phyloP scores from a whole-genome alignment of 2,797 vertebrate species.

The Sebastes flavidus region DNA sequence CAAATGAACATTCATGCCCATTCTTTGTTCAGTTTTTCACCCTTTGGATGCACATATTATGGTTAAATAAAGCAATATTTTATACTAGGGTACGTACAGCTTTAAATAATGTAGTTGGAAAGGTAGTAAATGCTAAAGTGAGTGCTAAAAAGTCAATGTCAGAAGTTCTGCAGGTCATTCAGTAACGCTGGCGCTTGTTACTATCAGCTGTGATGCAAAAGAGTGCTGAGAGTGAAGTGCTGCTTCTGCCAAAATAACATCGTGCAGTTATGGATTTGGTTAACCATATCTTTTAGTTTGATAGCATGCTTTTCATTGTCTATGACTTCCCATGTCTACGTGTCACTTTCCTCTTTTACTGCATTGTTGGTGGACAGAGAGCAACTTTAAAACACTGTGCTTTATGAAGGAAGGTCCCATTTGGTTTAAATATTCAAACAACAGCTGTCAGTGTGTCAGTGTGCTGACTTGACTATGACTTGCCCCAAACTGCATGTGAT shows the following conservation, averaged over 20 bases:
- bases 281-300: constrained; percentile 42
- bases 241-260: constrained; percentile 18
- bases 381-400: neutral
- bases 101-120: neutral
- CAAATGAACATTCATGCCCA: neutral
- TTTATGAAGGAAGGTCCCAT: neutral
- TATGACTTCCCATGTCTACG: neutral
- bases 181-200: neutral
- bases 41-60: neutral
- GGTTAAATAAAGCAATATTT: neutral
- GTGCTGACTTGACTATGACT: too few species aligned
- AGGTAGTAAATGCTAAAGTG: neutral
- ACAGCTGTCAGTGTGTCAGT: too few species aligned
- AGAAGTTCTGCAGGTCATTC: neutral
- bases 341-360: constrained; percentile 8
- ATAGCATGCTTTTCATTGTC: constrained; percentile 20
- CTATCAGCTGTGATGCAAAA: constrained; percentile 6
- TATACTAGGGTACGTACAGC: neutral
- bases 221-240: neutral
- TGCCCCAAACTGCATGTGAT: too few species aligned
- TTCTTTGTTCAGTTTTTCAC: neutral
- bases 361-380: neutral
- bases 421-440: neutral
- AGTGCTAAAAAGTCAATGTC: neutral
- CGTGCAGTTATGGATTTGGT: constrained; percentile 18